Percentiles rank a stretch among this genome's conserved stretches.
These are phyloP conservation scores for Cepaea nemoralis DNA, from an alignment of 1,140 invertebrate genomes.

Conservation along the genomic window DNA sequence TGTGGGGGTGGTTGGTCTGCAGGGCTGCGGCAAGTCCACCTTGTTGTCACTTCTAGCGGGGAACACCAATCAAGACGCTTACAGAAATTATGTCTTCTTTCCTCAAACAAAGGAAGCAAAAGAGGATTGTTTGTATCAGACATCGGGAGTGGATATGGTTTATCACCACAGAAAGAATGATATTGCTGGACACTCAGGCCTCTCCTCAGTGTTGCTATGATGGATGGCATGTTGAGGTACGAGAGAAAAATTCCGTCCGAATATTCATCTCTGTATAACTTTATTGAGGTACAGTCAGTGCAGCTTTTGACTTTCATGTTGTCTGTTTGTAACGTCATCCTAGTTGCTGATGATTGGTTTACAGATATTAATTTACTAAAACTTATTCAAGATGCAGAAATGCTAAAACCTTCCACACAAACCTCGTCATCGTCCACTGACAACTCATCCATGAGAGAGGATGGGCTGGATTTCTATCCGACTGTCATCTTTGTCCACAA, in stretches of 20 bases:
- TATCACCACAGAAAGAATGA: slow-evolving; percentile 72
- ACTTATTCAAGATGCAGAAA: slow-evolving; percentile 81
- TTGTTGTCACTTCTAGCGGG: slow-evolving; percentile 82
- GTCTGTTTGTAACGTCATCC: slow-evolving; percentile 88
- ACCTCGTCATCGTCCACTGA: slow-evolving; percentile 45
- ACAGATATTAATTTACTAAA: slow-evolving; percentile 82
- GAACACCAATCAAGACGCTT: slow-evolving; percentile 71
- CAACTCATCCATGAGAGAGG: slow-evolving; percentile 56
- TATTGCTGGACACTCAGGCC: slow-evolving; percentile 69
- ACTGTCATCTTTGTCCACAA: slow-evolving; percentile 81
- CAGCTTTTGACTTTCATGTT: slow-evolving; percentile 87
- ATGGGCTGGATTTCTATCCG: slow-evolving; percentile 51
- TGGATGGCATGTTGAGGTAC: slow-evolving; percentile 75
- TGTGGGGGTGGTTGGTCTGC: slow-evolving; percentile 80
- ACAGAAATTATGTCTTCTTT: slow-evolving; percentile 72
- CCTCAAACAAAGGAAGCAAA: slow-evolving; percentile 73
- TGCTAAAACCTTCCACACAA: slow-evolving; percentile 84
- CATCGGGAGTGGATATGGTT: slow-evolving; percentile 78
- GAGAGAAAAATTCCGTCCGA: slow-evolving; percentile 76
- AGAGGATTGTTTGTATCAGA: slow-evolving; percentile 76
- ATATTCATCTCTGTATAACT: slow-evolving; percentile 77
- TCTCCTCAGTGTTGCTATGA: slow-evolving; percentile 77
- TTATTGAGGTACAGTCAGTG: slow-evolving; percentile 79
- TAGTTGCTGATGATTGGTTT: slow-evolving; percentile 89
- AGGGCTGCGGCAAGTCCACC: slow-evolving; percentile 90